These are phyloP conservation scores for Marronus borbonicus DNA, from an alignment of 2,888 invertebrate genomes.

Conservation along the genomic window DNA sequence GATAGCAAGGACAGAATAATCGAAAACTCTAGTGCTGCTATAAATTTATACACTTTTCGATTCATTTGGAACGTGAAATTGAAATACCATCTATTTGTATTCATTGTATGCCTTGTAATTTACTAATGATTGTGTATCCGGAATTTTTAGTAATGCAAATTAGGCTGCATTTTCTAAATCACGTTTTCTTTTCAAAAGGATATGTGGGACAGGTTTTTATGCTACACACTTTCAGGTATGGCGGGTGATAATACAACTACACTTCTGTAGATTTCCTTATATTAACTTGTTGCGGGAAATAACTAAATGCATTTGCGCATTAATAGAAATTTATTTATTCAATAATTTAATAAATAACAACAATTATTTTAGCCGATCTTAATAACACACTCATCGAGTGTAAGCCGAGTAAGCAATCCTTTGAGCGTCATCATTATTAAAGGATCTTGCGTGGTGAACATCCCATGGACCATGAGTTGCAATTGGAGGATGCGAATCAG, in stretches of 20 bases:
- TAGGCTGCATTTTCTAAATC: slow-evolving; percentile 23
- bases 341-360: slow-evolving; percentile 42
- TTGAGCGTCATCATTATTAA: slow-evolving; percentile 75
- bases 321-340: slow-evolving; percentile 7
- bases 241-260: too few relatives aligned
- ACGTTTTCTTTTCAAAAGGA: slow-evolving; percentile 14
- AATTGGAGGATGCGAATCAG: slow-evolving; percentile 77
- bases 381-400: slow-evolving; percentile 60
- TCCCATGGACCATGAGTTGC: slow-evolving; percentile 68
- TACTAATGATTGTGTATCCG: not conserved
- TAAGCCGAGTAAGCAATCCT: slow-evolving; percentile 83
- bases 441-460: slow-evolving; percentile 66
- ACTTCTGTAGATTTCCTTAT: too few relatives aligned
- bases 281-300: not conserved
- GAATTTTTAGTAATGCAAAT: slow-evolving; percentile 11
- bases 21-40: not conserved
- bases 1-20: too few relatives aligned
- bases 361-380: not conserved
- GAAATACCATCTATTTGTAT: slow-evolving; percentile 4
- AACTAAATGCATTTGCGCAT: slow-evolving; percentile 2
- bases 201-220: not conserved
- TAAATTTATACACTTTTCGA: slow-evolving; percentile 1
- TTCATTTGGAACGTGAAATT: not conserved
- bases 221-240: not conserved
- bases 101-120: not conserved